Conservation (phyloP, 2,888 invertebrate genomes). For the Noctua comes region DNA sequence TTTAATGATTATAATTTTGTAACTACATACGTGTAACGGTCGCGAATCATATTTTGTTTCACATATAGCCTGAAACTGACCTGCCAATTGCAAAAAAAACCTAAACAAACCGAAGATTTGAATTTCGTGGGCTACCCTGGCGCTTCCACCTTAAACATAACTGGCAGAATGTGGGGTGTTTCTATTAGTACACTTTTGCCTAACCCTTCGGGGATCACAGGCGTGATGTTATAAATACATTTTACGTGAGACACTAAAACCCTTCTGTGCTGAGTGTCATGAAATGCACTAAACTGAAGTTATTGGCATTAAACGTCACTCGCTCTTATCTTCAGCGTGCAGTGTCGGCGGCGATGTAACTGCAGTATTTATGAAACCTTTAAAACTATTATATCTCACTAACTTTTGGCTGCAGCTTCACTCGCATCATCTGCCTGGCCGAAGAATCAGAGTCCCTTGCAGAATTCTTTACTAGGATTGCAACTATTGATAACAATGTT, state of each 20-base stretch:
- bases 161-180: background rate
- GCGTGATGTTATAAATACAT: background rate
- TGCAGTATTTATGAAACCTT: constrained; percentile 30
- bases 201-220: background rate
- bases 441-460: too few species aligned
- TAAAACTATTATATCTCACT: constrained; percentile 16
- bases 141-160: too few species aligned
- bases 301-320: constrained; percentile 41
- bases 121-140: too few species aligned
- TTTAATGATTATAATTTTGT: too few species aligned
- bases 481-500: background rate
- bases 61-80: too few species aligned
- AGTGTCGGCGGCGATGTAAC: constrained; percentile 19
- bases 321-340: constrained; percentile 32
- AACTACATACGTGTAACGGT: too few species aligned
- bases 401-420: background rate
- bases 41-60: too few species aligned
- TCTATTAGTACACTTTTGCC: background rate
- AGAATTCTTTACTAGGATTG: background rate
- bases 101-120: too few species aligned
- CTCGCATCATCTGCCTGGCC: background rate
- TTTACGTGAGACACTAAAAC: constrained; percentile 32
- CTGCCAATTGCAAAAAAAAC: too few species aligned
- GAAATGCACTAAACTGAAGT: constrained; percentile 39
- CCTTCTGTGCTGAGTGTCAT: constrained; percentile 23